A percentile compares a stretch with the other conserved stretches of the same genome.
Conservation (phyloP, 2,888 invertebrate genomes). For the Anodontia alba region DNA sequence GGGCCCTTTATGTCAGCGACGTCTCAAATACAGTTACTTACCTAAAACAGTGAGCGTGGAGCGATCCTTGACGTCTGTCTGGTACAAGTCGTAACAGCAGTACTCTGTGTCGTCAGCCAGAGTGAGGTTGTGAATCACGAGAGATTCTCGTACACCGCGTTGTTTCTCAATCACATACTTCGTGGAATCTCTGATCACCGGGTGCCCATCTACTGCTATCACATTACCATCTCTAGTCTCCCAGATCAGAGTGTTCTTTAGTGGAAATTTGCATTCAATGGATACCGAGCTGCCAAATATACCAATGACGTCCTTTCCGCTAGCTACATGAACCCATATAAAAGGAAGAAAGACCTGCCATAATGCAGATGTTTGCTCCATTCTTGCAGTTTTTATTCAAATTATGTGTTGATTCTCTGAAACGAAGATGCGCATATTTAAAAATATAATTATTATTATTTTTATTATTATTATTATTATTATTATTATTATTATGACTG, state of each 20-base stretch:
- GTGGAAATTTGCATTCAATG: constrained; percentile 53
- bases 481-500: too few species aligned
- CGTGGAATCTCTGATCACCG: constrained; percentile 22
- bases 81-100: constrained; percentile 55
- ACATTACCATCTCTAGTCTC: constrained; percentile 34
- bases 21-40: too few species aligned
- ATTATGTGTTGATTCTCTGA: not conserved
- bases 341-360: not conserved
- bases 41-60: constrained; percentile 49
- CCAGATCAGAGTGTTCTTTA: constrained; percentile 46
- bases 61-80: constrained; percentile 20
- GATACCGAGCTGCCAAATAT: constrained; percentile 51
- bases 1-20: too few species aligned
- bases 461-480: constrained; percentile 1
- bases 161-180: constrained; percentile 52
- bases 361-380: too few species aligned
- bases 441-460: constrained; percentile 1
- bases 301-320: constrained; percentile 49
- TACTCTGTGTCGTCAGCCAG: constrained; percentile 60
- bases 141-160: constrained; percentile 37
- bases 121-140: constrained; percentile 57
- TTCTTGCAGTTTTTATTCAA: not conserved
- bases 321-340: not conserved
- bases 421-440: not conserved
- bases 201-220: constrained; percentile 46